phyloP scores from a whole-genome alignment of 2,113 vertebrate species.

The Stictonetta naevosa region DNA sequence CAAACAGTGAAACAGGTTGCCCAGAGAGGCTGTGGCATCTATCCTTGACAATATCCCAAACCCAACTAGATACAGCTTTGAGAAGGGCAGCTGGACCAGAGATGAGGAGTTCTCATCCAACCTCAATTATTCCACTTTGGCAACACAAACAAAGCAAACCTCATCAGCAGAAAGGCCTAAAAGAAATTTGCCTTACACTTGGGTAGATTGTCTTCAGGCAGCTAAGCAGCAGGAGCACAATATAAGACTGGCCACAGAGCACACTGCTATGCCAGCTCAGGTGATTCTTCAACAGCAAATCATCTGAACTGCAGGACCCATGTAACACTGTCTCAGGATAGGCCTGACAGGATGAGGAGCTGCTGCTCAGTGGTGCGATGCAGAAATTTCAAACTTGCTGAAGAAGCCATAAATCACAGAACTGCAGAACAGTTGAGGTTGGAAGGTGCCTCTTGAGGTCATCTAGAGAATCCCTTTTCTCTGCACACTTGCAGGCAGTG shows the following conservation, averaged over 20 bases:
- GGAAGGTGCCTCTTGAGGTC: neutral
- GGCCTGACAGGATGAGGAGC: neutral
- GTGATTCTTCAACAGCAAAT: neutral
- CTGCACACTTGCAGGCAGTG: neutral
- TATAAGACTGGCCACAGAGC: neutral
- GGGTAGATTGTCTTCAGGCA: neutral
- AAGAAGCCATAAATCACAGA: neutral
- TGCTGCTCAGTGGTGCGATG: neutral
- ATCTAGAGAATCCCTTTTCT: neutral
- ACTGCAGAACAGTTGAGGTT: neutral
- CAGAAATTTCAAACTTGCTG: neutral
- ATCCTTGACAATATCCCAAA: neutral
- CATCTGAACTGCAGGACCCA: neutral
- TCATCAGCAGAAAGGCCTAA: neutral
- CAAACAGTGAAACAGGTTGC: neutral
- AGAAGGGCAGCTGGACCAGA: neutral
- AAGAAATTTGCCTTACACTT: neutral
- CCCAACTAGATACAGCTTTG: neutral
- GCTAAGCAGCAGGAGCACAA: neutral
- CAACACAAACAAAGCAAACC: neutral
- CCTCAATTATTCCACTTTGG: neutral
- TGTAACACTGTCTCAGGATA: neutral
- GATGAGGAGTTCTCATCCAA: neutral
- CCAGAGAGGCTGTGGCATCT: neutral
- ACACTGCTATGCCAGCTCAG: neutral